Conservation (phyloP, 2,113 vertebrate genomes). For the Sitta europaea region DNA sequence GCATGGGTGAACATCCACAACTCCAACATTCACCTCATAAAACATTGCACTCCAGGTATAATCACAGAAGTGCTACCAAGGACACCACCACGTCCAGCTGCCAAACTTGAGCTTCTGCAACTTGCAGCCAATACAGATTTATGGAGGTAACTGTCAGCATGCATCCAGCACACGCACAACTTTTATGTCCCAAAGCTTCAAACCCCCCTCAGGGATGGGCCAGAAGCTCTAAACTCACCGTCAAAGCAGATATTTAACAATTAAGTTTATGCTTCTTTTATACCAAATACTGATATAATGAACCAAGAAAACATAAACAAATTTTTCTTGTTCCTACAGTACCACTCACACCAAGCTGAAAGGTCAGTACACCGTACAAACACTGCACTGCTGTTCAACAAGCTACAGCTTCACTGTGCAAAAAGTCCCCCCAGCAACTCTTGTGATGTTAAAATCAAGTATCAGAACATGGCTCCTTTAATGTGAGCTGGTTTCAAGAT, state of each 20-base stretch:
- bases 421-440: neutral
- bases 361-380: neutral
- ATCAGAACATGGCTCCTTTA: neutral
- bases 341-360: neutral
- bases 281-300: fast-evolving
- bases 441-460: neutral
- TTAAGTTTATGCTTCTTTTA: fast-evolving
- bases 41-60: neutral
- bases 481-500: neutral
- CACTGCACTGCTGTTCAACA: neutral
- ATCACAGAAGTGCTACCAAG: neutral
- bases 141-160: neutral
- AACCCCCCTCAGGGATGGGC: neutral
- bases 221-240: neutral
- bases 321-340: neutral
- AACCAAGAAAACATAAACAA: neutral
- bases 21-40: neutral
- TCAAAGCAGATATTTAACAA: neutral
- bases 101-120: neutral
- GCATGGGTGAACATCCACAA: neutral
- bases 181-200: neutral
- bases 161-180: neutral
- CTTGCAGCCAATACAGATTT: neutral
- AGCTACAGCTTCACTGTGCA: neutral
- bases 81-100: neutral